Evolutionary conservation across 2,888 invertebrate species (phyloP), one percentile per base, ranked within the genome.

Genomic region (Aromia moschata): DNA sequence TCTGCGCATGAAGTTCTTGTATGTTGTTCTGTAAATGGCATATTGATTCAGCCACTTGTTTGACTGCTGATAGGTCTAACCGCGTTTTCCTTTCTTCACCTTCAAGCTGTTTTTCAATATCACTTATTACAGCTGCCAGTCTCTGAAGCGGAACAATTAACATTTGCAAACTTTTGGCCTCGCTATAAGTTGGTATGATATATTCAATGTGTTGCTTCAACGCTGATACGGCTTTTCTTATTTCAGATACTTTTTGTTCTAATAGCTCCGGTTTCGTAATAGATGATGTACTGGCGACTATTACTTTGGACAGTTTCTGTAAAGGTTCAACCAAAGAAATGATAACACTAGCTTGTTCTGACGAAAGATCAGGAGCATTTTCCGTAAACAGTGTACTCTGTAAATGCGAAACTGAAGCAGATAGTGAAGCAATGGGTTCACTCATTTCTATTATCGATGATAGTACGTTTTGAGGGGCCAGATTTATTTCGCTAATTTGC

Each of bases 281-380:
- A 15, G 30, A 43, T 15, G 65, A 58, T 44, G 63, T 62, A 12
- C 58, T 63, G 43, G 69, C 60, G 30, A 65, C 65, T 0, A 53
- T 7, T 15, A 56, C 14, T 20, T 60, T 63, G 41, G 58, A 41
- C 16, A 74, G 38, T 53, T 63, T 65, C 62, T 68, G 54, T 15
- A 73, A 40, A 3, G 71, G 70, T 40, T 62, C 47, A 11, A 56
- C 45, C 4, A 70, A 31, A 31, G 43, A 25, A 20, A 57, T 54
- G 17, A 69, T 44, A 11, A 52, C 55, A 30, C 47, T 45, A 14
- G 20, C 9, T 16, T 58, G 31, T 45, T 36, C 38, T 11, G 12
- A 16, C 20, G 45, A 17, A 7, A 59, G 51, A 51, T 59, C 62
- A 20, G 25, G 25, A 5, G 7, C 7, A 25, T 25, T 18, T 38